Conservation (phyloP, 1,140 invertebrate species). For the Hesperophylax magnus region DNA sequence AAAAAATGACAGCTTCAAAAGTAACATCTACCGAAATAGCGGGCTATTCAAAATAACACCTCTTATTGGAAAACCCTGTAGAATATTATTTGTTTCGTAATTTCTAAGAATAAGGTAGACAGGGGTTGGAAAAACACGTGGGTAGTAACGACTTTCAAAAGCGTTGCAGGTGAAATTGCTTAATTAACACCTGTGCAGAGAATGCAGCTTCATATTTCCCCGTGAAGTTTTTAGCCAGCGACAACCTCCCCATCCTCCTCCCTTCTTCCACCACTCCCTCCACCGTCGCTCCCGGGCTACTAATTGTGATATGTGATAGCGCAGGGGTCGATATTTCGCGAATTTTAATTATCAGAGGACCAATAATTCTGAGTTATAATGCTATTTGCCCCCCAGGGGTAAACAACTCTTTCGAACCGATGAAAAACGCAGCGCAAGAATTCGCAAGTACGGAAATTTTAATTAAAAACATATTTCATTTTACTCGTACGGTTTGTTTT, state of each 20-base stretch:
- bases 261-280: neutral
- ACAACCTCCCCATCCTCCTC: neutral
- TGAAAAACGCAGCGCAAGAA: slow-evolving; percentile 32
- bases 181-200: neutral
- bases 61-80: neutral
- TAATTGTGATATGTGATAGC: slow-evolving; percentile 65
- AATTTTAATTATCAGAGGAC: slow-evolving; percentile 72
- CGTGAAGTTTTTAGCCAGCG: slow-evolving; percentile 8
- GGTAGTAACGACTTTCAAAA: too few species aligned
- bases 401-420: slow-evolving; percentile 17
- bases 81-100: neutral
- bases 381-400: slow-evolving; percentile 60
- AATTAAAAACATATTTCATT: slow-evolving; percentile 5
- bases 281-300: neutral
- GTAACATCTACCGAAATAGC: too few species aligned
- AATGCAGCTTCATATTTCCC: neutral
- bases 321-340: slow-evolving; percentile 64
- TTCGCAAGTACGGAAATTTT: slow-evolving; percentile 15
- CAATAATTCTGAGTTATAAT: slow-evolving; percentile 67
- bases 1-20: too few species aligned
- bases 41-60: neutral
- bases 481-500: neutral
- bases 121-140: too few species aligned
- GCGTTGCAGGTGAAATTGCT: too few species aligned
- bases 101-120: neutral